These are phyloP conservation scores for Cossypha niveicapilla DNA, from an alignment of 2,797 vertebrate species.

Conservation along the genomic window DNA sequence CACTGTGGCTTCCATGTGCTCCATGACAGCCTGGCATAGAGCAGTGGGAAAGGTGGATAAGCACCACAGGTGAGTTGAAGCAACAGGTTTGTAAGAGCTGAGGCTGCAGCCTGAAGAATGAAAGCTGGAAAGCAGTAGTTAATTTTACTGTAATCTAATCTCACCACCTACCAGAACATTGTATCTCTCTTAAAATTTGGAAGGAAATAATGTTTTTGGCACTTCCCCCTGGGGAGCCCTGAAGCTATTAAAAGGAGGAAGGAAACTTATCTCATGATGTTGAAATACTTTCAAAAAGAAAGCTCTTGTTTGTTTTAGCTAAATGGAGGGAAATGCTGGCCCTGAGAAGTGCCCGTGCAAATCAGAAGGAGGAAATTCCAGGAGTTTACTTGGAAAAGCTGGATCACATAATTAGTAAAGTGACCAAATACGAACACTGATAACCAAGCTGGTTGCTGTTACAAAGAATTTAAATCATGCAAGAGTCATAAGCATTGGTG, in stretches of 20 bases:
- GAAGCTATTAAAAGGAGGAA: constrained; percentile 51
- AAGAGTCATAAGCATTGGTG: not conserved
- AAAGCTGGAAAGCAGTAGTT: not conserved
- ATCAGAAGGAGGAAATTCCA: constrained; percentile 45
- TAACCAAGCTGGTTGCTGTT: not conserved
- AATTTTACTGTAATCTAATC: constrained; percentile 20
- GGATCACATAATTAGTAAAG: not conserved
- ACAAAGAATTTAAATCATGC: not conserved
- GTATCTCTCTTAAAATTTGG: not conserved
- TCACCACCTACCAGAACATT: not conserved
- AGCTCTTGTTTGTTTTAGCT: constrained; percentile 38
- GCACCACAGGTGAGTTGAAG: not conserved
- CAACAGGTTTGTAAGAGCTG: not conserved
- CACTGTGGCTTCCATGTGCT: not conserved
- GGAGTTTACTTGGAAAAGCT: constrained; percentile 2
- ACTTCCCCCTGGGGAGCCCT: not conserved
- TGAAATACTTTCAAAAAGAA: constrained; percentile 42
- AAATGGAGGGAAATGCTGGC: constrained; percentile 41
- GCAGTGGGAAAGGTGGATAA: not conserved
- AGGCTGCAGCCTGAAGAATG: not conserved
- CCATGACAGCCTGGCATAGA: not conserved
- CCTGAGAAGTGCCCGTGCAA: not conserved
- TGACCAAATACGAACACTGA: not conserved
- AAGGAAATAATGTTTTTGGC: constrained; percentile 32
- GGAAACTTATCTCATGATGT: constrained; percentile 37